Conservation (phyloP, 2,113 vertebrate genomes). For the Platanista minor region DNA sequence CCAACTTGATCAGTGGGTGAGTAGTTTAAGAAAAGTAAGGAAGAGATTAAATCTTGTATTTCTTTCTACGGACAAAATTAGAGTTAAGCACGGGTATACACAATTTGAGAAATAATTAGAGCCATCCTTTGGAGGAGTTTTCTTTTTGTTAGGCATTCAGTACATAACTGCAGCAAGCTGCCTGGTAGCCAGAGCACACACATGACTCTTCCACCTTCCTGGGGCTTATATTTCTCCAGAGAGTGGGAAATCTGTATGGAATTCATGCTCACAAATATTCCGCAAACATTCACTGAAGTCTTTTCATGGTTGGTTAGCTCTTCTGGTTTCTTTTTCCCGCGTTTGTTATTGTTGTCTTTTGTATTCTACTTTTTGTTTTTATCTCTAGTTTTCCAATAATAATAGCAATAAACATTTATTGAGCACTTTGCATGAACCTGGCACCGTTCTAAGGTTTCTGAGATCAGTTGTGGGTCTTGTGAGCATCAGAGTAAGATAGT, state of each 20-base stretch:
- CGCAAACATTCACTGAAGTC: background rate
- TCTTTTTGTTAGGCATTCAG: background rate
- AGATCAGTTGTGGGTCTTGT: background rate
- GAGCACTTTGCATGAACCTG: background rate
- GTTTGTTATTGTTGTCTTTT: background rate
- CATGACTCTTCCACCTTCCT: background rate
- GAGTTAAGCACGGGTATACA: background rate
- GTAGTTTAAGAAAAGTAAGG: background rate
- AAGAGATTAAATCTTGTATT: background rate
- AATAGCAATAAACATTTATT: background rate
- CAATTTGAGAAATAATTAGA: slow-evolving; percentile 27
- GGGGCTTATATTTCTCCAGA: background rate
- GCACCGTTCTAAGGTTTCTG: background rate
- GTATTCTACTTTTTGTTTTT: background rate
- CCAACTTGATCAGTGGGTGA: background rate
- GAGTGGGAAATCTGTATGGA: background rate
- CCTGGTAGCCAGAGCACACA: background rate
- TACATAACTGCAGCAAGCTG: background rate
- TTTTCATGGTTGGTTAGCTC: background rate
- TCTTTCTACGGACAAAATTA: background rate
- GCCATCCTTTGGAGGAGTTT: background rate
- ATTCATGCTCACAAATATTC: background rate
- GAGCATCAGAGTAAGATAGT: background rate
- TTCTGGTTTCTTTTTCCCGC: background rate
- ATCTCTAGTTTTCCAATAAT: background rate